Evolutionary conservation across 2,797 vertebrate species (phyloP), one percentile per base, ranked within the genome.

Genomic region (Gymnothorax reevesii): DNA sequence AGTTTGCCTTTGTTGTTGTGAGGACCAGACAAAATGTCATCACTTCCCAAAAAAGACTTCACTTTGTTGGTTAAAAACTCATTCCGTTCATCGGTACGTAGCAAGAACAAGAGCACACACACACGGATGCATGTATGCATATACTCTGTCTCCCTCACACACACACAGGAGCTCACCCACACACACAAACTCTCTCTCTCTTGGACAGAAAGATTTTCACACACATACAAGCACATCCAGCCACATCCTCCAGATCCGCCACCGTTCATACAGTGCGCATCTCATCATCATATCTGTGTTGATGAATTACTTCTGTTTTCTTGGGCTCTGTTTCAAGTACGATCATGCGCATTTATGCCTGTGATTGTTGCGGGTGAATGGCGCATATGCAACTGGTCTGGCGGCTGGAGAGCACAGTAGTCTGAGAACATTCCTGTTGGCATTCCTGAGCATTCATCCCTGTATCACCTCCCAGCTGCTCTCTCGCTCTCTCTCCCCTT

Each of bases 371-470:
- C 52, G 42, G 73, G 33, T 77, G 73, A 49, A 52, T 52, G 73
- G 17, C 20, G 42, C 17, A n/a, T 77, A 0, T 7, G n/a, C 77
- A 80, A 55, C 77, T 80, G 20, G 52, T 80, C 55, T 59, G 83
- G 59, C 84, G 83, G 49, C 17, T 79, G 54, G 54, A 52, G 49
- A 17, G 59, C 42, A 55, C 77, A 84, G 73, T 66, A 49, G 86
- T 33, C 60, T 54, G 75, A 83, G 87, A 84, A 82, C 87, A 87
- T 87, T 82, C 87, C 54, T 57, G 7, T 22, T 83, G 80, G 52
- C 75, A 84, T 87, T 84, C 59, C 60, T 84, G 22, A 62, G 22
- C 57, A 66, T 80, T 87, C 66, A 60, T 15, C 60, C 52, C 25
- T 57, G 82, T 25, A 83, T 83, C 55, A 8, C 62, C 79, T 83